Base-by-base conservation (phyloP, 2,888 invertebrate species). In the Sesia bembeciformis region DNA sequence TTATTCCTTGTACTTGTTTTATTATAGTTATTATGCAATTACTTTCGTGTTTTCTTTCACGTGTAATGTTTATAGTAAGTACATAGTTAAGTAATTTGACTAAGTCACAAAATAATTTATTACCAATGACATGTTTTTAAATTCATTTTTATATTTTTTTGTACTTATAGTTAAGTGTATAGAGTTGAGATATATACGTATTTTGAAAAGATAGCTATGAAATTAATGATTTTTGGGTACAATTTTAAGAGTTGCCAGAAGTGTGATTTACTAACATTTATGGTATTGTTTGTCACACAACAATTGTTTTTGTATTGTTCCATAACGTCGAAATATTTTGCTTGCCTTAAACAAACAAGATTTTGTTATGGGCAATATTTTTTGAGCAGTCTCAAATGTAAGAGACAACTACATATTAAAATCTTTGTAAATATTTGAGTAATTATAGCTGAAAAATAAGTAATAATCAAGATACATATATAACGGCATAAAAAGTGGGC, bases 71-170 rank as follows among this genome's bases (percentile, higher is more conserved):
- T 50, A 5, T 39, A 39, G 38, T 23, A 49, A 7, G 68, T 68
- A 64, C 61, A 64, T 81, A 78, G 68, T 69, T 82, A 74, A 78
- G 76, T 74, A 79, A 74, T 82, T 84, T 84, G 85, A 88, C 88
- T 88, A 88, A 88, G 88, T 88, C 88, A 88, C 85, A 73, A 84
- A 76, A 84, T 88, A 88, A 88, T 86, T 88, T 87, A 88, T 88
- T 88, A 87, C 88, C 88, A 88, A 88, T 88, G 88, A 88, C 78
- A 79, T 81, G 83, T 86, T 88, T 86, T 86, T 84, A 77, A 85
- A 81, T 78, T 81, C 74, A 77, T 81, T 82, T 77, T 78, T 72
- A 69, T 69, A 65, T 76, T 70, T 78, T 81, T 83, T 81, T 52
- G 52, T 52, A 50, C 23, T 78, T 82, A 79, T 76, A 82, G 76